These are phyloP conservation scores for Drosophila rhopaloa DNA, from an alignment of 1,140 invertebrate species.

Conservation along the genomic window DNA sequence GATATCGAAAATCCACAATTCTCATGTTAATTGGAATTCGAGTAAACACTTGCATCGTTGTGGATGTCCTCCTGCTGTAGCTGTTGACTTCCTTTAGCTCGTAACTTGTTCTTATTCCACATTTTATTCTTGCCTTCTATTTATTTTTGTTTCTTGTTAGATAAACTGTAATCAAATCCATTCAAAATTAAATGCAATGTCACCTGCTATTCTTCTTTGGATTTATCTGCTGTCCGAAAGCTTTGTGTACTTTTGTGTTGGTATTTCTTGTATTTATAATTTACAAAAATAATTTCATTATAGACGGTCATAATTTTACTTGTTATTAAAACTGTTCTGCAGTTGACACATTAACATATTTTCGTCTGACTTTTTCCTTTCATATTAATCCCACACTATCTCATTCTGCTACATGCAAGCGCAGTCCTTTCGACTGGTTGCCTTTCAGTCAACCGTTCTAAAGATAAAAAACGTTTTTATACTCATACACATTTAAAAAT, in stretches of 20 bases:
- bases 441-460: slow-evolving; percentile 15
- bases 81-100: not conserved
- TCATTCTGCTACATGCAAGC: not conserved
- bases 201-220: slow-evolving; percentile 14
- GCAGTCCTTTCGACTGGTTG: slow-evolving; percentile 11
- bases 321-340: not conserved
- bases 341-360: slow-evolving; percentile 28
- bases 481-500: slow-evolving; percentile 62
- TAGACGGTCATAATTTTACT: not conserved
- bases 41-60: slow-evolving; percentile 23
- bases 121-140: slow-evolving; percentile 25
- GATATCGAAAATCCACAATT: slow-evolving; percentile 35
- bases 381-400: slow-evolving; percentile 1
- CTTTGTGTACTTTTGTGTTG: no score
- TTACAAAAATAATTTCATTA: not conserved
- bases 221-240: not conserved
- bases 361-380: not conserved
- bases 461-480: slow-evolving; percentile 48
- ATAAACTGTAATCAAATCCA: slow-evolving; percentile 51
- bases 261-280: not conserved
- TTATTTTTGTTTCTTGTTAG: slow-evolving; percentile 29
- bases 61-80: not conserved
- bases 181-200: slow-evolving; percentile 43
- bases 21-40: slow-evolving; percentile 64
- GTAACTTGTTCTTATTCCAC: slow-evolving; percentile 1